These are phyloP conservation scores for Chloroclysta siterata DNA, from an alignment of 2,888 invertebrate genomes.

Conservation along the genomic window DNA sequence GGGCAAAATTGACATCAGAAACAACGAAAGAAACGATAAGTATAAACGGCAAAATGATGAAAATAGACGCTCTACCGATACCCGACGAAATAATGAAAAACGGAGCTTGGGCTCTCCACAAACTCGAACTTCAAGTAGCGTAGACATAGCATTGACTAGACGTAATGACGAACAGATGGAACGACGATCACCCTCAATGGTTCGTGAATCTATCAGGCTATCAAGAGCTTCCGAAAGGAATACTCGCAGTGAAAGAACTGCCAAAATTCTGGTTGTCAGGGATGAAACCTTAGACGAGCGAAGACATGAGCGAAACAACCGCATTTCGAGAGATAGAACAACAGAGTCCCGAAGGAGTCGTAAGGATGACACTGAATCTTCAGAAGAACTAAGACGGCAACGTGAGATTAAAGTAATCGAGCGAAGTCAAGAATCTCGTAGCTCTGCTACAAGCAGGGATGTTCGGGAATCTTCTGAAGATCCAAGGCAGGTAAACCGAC, in stretches of 20 bases:
- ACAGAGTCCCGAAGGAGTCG: slow-evolving; percentile 7
- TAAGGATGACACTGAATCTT: neutral
- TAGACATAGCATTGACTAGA: slow-evolving; percentile 3
- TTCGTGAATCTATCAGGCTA: slow-evolving; percentile 19
- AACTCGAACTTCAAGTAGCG: neutral
- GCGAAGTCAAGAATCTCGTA: slow-evolving; percentile 7
- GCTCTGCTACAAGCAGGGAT: slow-evolving; percentile 1
- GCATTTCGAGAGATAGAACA: slow-evolving; percentile 2
- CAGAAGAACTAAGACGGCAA: slow-evolving; percentile 8
- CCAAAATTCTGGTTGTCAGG: slow-evolving; percentile 14
- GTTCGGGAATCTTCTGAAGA: slow-evolving; percentile 7
- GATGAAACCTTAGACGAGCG: slow-evolving; percentile 14
- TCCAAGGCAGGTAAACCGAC: slow-evolving; percentile 3
- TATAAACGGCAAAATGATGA: slow-evolving; percentile 19
- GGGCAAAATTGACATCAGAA: slow-evolving; percentile 17
- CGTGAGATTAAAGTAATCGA: slow-evolving; percentile 5
- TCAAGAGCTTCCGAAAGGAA: slow-evolving; percentile 22
- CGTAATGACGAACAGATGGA: slow-evolving; percentile 13
- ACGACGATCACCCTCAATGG: slow-evolving; percentile 12
- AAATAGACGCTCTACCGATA: slow-evolving; percentile 16
- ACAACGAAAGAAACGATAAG: slow-evolving; percentile 18
- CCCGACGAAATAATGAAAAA: slow-evolving; percentile 10
- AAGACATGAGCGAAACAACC: neutral
- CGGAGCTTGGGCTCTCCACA: slow-evolving; percentile 1
- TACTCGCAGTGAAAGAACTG: slow-evolving; percentile 11